Evolutionary conservation across 2,113 vertebrate genomes (phyloP).

Genomic region (Crotalus tigris): DNA sequence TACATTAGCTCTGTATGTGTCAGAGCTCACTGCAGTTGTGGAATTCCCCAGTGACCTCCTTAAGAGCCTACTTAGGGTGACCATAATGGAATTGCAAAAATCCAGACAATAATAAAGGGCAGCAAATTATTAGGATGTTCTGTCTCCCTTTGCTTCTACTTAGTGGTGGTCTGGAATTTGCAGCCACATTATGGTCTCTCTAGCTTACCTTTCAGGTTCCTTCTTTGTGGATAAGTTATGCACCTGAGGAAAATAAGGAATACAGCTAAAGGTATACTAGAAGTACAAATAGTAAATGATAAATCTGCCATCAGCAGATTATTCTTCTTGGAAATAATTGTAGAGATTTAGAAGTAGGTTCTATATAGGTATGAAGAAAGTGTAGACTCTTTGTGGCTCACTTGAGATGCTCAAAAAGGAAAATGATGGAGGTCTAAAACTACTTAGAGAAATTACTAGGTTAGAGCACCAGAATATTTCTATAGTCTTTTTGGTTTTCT

Average conservation of each 20-base stretch:
- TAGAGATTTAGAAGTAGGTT: not conserved
- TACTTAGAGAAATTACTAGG: not conserved
- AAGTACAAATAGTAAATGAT: not conserved
- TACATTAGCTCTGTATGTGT: not conserved
- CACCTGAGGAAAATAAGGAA: not conserved
- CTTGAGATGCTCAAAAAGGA: not conserved
- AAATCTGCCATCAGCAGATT: not conserved
- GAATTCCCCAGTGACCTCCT: not conserved
- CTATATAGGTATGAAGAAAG: not conserved
- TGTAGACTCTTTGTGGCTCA: too few relatives aligned
- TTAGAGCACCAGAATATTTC: too few relatives aligned
- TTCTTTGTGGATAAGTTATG: not conserved
- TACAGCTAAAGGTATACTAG: not conserved
- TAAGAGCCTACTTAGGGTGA: conserved; percentile 12
- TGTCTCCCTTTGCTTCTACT: too few relatives aligned
- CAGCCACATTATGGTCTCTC: too few relatives aligned
- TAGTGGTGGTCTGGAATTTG: too few relatives aligned
- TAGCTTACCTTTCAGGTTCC: not conserved
- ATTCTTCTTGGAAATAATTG: not conserved
- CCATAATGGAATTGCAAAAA: too few relatives aligned
- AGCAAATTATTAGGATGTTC: too few relatives aligned
- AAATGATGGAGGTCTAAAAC: not conserved
- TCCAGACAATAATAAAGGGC: too few relatives aligned
- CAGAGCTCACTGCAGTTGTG: not conserved
- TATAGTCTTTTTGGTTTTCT: too few relatives aligned